Percentiles rank a stretch among this genome's conserved stretches.
phyloP scores from a whole-genome alignment of 2,888 invertebrate species.

The Drosophila kanekoi region DNA sequence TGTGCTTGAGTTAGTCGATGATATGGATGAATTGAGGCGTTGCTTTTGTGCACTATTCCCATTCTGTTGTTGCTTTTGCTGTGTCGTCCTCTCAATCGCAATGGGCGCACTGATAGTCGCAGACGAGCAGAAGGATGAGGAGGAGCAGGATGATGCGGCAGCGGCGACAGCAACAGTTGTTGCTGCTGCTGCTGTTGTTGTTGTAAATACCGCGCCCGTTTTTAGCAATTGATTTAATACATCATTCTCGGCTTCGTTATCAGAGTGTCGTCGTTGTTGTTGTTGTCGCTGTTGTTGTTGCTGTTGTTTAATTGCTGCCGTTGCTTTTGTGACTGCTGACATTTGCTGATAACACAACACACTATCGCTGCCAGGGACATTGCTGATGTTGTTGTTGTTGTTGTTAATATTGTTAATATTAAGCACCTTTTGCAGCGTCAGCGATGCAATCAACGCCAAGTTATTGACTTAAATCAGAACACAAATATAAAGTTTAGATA shows the following conservation, averaged over 20 bases:
- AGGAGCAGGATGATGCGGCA: background rate
- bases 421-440: slow-evolving; percentile 79
- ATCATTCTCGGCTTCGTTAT: slow-evolving; percentile 64
- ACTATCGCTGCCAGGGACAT: slow-evolving; percentile 41
- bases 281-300: slow-evolving; percentile 38
- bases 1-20: slow-evolving; percentile 75
- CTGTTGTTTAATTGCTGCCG: slow-evolving; percentile 36
- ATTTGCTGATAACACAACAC: slow-evolving; percentile 45
- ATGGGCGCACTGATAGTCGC: slow-evolving; percentile 58
- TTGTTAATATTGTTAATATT: slow-evolving; percentile 77
- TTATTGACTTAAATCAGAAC: slow-evolving; percentile 71
- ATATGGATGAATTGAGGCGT: slow-evolving; percentile 77
- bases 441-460: slow-evolving; percentile 77
- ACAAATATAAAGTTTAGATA: slow-evolving; percentile 23
- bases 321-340: slow-evolving; percentile 48
- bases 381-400: slow-evolving; percentile 37
- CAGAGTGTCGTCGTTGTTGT: slow-evolving; percentile 58
- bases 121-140: slow-evolving; percentile 15
- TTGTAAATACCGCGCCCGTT: slow-evolving; percentile 62
- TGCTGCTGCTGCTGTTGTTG: slow-evolving; percentile 41
- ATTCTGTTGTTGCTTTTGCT: slow-evolving; percentile 45
- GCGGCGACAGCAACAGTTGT: slow-evolving; percentile 19
- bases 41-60: slow-evolving; percentile 69
- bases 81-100: slow-evolving; percentile 57
- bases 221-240: slow-evolving; percentile 63